Evolutionary conservation across 2,888 invertebrate genomes (phyloP), one percentile per base, ranked within the genome.

Genomic region (Resseliella maxima): DNA sequence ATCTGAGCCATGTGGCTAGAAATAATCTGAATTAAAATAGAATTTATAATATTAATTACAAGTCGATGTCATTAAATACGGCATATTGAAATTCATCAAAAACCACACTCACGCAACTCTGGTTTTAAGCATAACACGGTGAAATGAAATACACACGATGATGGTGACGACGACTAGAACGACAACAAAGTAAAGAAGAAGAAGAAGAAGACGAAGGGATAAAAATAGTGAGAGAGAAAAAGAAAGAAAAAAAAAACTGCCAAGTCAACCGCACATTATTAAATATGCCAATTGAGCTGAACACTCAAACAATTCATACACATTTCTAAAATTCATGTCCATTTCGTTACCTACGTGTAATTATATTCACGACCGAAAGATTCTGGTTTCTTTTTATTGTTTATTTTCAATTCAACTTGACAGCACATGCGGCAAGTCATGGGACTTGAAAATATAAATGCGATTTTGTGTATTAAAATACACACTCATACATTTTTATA

Each of bases 21-120:
- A n/a, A n/a, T n/a, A n/a, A n/a, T 8, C 5, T 12, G 41, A 5
- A 41, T 41, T 41, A 41, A 41, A 72, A 72, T 72, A 72, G 72
- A 72, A 72, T 72, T 72, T 15, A 72, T 72, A 72, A 72, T 72
- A 72, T 72, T 72, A 72, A 72, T 72, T 72, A 72, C 72, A 72
- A 8, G 72, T 72, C 72, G 72, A 12, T 72, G 72, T 72, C 72
- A 72, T 72, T 72, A 59, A 59, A 59, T 6, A 59, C 15, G 15
- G 50, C 72, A 72, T 72, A 72, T 35, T 12, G 31, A 72, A 31
- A 72, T 72, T 27, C 72, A 72, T 31, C 72, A 72, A 59, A 59
- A 72, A 72, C 72, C 35, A 72, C 72, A 72, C 72, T 72, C 72
- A 72, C 72, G 72, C 72, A 27, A 72, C 72, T 72, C 72, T 72